These are phyloP conservation scores for Eilema sororculum DNA, from an alignment of 2,888 invertebrate species.

Conservation along the genomic window DNA sequence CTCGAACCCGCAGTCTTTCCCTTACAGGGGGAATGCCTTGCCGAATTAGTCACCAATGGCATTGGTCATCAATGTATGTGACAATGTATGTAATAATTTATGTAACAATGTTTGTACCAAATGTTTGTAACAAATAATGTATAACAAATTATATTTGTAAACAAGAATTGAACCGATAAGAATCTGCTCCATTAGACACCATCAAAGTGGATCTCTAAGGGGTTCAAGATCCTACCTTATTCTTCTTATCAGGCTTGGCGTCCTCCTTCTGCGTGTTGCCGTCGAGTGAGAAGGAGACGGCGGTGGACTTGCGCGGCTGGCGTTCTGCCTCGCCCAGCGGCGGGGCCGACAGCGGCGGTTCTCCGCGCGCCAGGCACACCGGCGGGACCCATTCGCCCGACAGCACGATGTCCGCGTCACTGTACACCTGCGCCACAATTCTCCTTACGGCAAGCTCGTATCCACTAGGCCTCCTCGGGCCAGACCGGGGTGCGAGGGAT, in stretches of 20 bases:
- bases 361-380: conserved; percentile 91
- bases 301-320: conserved; percentile 72
- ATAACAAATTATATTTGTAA: too few relatives aligned
- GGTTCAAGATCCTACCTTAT: conserved; percentile 87
- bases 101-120: too few relatives aligned
- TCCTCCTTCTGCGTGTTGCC: conserved; percentile 81
- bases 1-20: too few relatives aligned
- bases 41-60: too few relatives aligned
- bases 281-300: conserved; percentile 85
- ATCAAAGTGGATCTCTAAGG: too few relatives aligned
- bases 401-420: conserved; percentile 95
- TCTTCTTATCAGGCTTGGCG: conserved; percentile 89
- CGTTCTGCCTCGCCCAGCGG: conserved; percentile 84
- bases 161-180: neutral
- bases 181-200: too few relatives aligned
- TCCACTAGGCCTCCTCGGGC: too few relatives aligned
- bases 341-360: conserved; percentile 87
- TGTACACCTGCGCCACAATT: conserved; percentile 87
- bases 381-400: conserved; percentile 96
- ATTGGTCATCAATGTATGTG: too few relatives aligned
- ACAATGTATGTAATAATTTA: too few relatives aligned
- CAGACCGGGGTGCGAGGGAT: too few relatives aligned
- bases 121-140: too few relatives aligned
- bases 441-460: neutral
- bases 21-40: too few relatives aligned